phyloP scores from a whole-genome alignment of 2,113 vertebrate genomes.

The Mus musculus region GRCm39 chr11:120777001-120777500 shows the following conservation, averaged over 20 bases:
- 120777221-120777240: not conserved
- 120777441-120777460: too few relatives aligned
- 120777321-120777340: not conserved
- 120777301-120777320: too few relatives aligned
- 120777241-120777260: not conserved
- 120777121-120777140: not conserved
- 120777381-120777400: not conserved
- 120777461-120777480: too few relatives aligned
- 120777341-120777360: not conserved
- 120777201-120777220: too few relatives aligned
- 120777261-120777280: not conserved
- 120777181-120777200: not conserved
- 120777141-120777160: not conserved
- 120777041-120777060: not conserved
- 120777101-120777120: not conserved
- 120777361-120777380: not conserved
- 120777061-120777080: not conserved
- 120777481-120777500: too few relatives aligned
- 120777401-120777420: not conserved
- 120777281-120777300: not conserved
- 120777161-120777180: too few relatives aligned
- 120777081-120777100: not conserved
- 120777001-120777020: too few relatives aligned
- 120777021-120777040: not conserved
- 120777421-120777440: not conserved